phyloP scores from a whole-genome alignment of 2,113 vertebrate genomes.

The Pachyramphus minor region DNA sequence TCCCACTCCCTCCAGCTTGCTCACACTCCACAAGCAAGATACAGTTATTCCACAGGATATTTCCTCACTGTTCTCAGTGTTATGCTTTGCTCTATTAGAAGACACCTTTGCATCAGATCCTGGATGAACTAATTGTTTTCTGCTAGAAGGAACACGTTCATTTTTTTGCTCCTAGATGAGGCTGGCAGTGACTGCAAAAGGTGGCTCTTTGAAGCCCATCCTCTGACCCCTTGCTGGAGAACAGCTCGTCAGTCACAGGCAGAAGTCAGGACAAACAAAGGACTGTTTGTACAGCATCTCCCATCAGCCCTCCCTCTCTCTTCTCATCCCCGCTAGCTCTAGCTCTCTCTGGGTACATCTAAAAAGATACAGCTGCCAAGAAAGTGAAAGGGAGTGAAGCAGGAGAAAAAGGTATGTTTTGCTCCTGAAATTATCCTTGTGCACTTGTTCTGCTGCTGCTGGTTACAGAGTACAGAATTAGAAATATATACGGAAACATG shows the following conservation, averaged over 20 bases:
- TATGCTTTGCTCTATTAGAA: not conserved
- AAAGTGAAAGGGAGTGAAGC: constrained; percentile 4
- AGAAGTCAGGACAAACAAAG: constrained; percentile 63
- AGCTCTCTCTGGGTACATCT: constrained; percentile 25
- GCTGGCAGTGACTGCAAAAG: not conserved
- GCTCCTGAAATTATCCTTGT: constrained; percentile 22
- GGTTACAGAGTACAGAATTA: not conserved
- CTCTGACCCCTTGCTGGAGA: not conserved
- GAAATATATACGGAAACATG: not conserved
- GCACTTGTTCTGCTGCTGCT: not conserved
- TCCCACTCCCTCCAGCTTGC: not conserved
- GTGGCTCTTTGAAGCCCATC: not conserved
- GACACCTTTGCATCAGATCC: not conserved
- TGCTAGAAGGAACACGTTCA: not conserved
- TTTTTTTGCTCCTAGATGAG: not conserved
- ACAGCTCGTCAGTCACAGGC: not conserved
- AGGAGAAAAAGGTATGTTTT: constrained; percentile 53
- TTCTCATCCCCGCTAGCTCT: not conserved
- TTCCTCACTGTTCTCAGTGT: not conserved
- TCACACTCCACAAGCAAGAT: not conserved
- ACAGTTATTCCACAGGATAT: not conserved
- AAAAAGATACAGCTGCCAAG: constrained; percentile 44
- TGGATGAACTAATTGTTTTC: not conserved
- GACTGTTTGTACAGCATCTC: constrained; percentile 49
- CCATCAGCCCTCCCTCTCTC: constrained; percentile 46